Evolutionary conservation across 2,113 vertebrate species (phyloP), one percentile per base, ranked within the genome.

Genomic region (Bambusicola thoracicus): DNA sequence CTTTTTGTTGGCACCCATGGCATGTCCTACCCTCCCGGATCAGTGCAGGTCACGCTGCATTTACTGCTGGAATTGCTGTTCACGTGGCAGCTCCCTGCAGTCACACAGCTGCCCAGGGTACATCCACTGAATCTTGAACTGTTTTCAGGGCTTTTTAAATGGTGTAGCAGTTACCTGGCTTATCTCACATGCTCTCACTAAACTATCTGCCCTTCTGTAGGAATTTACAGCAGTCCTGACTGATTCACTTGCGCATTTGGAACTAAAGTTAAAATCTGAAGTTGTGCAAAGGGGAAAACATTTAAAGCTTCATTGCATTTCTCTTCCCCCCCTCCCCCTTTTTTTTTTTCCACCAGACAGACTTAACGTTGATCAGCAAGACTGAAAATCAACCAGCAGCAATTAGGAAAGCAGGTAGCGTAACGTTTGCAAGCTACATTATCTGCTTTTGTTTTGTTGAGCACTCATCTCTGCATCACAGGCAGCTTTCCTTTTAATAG

Each of bases 131-230:
- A 36, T 59, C 85, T 89, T 95, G 72, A 92, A 94, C 81, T 5
- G 7, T 61, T 87, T 78, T 86, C 61, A 86, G 87, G 68, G 61
- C 70, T 86, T 92, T 95, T 91, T 34, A 20, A 85, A 68, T 51
- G 67, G 68, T 7, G 25, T 13, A 81, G 69, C 51, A 72, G 77
- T 92, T 82, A 77, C 48, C 73, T 79, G 73, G 58, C 38, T 86
- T 70, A 68, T 68, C 65, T 75, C 0, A 0, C 40, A 40, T 17
- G 13, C 8, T 48, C 55, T 61, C 81, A 76, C 58, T 78, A 88
- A 94, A 92, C 72, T 25, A 74, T 73, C 65, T 24, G 6, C 76
- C 65, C 56, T 93, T 74, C 78, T 4, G 2, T 74, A 84, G 65
- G 85, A 83, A 91, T 87, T 91, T 83, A 88, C 75, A 66, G 69